Percentiles rank a stretch among this genome's conserved stretches.
phyloP scores from a whole-genome alignment of 1,140 invertebrate species.

The Palaemon carinicauda region DNA sequence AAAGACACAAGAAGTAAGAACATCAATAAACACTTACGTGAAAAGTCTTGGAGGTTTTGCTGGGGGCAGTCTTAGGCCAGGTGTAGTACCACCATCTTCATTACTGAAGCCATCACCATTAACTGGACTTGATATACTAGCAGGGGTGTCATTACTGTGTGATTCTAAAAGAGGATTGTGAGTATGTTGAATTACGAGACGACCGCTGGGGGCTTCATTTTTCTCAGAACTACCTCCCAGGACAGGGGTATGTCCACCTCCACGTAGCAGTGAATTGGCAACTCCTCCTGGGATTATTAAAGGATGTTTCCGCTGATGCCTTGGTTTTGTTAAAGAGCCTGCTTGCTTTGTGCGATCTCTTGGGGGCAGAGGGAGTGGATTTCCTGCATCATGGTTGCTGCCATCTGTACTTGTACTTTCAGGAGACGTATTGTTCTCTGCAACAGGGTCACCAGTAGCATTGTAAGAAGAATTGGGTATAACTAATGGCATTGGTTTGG shows the following conservation, averaged over 20 bases:
- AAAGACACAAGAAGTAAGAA: no score
- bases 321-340: constrained; percentile 72
- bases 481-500: constrained; percentile 57
- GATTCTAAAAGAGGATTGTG: constrained; percentile 57
- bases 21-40: constrained; percentile 57
- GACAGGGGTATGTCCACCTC: constrained; percentile 41
- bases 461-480: constrained; percentile 45
- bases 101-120: neutral
- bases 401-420: constrained; percentile 42
- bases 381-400: constrained; percentile 67
- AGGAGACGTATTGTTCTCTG: constrained; percentile 14
- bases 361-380: constrained; percentile 84
- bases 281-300: constrained; percentile 75
- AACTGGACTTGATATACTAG: constrained; percentile 15
- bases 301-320: constrained; percentile 87
- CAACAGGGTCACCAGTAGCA: neutral
- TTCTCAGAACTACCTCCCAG: constrained; percentile 7
- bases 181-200: constrained; percentile 57
- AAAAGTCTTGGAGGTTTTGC: constrained; percentile 59
- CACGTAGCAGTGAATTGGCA: constrained; percentile 48
- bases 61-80: constrained; percentile 51
- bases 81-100: constrained; percentile 25
- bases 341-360: constrained; percentile 78
- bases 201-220: constrained; percentile 17
- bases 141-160: constrained; percentile 23